Evolutionary conservation across 2,797 vertebrate species (phyloP).

Genomic region (Lagodon rhomboides): DNA sequence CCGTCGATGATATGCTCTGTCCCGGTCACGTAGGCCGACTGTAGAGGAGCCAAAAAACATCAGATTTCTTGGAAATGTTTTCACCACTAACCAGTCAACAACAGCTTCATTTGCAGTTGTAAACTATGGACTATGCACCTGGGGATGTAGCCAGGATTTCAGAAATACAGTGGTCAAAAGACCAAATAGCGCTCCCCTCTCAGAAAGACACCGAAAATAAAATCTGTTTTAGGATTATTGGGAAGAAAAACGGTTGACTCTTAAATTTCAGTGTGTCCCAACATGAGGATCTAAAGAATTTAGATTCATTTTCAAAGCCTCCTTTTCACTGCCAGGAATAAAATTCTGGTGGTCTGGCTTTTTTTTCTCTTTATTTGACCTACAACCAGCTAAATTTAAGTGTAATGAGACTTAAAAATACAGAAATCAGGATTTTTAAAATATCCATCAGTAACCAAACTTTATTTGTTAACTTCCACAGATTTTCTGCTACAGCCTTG

Average conservation of each 20-base stretch:
- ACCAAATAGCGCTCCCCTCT: background rate
- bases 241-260: background rate
- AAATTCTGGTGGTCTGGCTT: background rate
- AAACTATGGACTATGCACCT: too few relatives aligned
- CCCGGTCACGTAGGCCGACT: constrained; percentile 96
- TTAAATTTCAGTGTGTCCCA: background rate
- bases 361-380: background rate
- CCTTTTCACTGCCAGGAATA: background rate
- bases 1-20: constrained; percentile 94
- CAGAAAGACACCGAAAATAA: background rate
- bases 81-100: background rate
- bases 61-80: constrained; percentile 13
- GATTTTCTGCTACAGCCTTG: background rate
- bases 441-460: background rate
- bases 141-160: background rate
- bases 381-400: background rate
- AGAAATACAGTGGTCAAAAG: background rate
- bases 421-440: background rate
- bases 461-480: background rate
- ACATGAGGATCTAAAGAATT: background rate
- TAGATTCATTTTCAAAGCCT: background rate
- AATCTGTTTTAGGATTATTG: too few relatives aligned
- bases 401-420: background rate
- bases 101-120: background rate
- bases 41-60: constrained; percentile 51